Percentiles rank a stretch among this genome's conserved stretches.
Evolutionary conservation across 2,797 vertebrate genomes (phyloP).

Genomic region (Pipistrellus kuhlii): DNA sequence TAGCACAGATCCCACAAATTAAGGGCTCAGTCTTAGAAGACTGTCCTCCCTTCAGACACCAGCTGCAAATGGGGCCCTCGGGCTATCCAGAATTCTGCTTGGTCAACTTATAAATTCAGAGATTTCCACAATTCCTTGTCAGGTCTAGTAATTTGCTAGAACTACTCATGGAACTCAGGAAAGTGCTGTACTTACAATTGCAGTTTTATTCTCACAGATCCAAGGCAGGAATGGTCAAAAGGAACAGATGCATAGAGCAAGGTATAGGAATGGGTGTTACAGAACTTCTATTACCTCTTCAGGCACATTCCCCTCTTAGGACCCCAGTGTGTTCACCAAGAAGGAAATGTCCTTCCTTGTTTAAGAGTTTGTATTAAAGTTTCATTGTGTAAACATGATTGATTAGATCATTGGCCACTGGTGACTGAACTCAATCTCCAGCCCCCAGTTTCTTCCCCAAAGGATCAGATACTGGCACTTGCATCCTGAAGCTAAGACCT

Average conservation of each 20-base stretch:
- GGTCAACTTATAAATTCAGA: neutral
- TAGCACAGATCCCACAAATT: neutral
- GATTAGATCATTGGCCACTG: neutral
- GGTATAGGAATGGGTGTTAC: no score
- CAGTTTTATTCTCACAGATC: neutral
- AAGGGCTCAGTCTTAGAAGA: neutral
- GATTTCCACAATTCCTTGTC: neutral
- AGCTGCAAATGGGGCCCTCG: neutral
- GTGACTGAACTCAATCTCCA: neutral
- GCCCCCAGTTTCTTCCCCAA: neutral
- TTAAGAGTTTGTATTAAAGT: neutral
- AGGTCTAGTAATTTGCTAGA: neutral
- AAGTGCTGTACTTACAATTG: neutral
- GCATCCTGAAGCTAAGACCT: neutral
- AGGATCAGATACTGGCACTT: neutral
- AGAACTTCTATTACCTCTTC: neutral
- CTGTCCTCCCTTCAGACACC: neutral
- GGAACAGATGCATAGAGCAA: neutral
- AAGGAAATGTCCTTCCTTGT: neutral
- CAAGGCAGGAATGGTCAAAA: neutral
- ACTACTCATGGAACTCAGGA: conserved; percentile 2
- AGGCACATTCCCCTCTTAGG: neutral
- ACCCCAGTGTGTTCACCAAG: neutral
- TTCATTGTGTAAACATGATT: neutral
- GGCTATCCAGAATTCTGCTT: neutral